Base-by-base conservation (phyloP, 1,140 invertebrate species). In the Pseudomyrmex concolor region DNA sequence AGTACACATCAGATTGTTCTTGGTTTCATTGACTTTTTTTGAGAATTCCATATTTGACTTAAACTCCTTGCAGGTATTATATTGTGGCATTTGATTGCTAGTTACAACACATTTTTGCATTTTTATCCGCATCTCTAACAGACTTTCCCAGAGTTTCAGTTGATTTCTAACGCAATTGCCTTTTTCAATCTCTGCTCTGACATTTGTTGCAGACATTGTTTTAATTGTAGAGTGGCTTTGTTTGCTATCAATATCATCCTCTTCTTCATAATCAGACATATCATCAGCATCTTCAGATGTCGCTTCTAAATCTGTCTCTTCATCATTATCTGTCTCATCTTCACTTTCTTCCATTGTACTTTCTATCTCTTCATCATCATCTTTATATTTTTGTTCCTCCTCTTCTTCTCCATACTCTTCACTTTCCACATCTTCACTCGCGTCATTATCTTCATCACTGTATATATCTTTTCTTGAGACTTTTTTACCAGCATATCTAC, bases 111-210 rank as follows among this genome's bases (percentile, higher is more conserved):
- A 95, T 92, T 98, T 97, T 91, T 99, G 98, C 4, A 98, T 92
- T 89, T 97, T 96, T 84, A 99, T 98, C 86, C 98, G 95, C 89
- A 96, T 94, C 93, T 99, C 97, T 17, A 98, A 90, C 1, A 98
- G 91, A 80, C 95, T 96, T 92, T 98, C 98, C 97, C 97, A 98
- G 0, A 98, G 90, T 80, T 95, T 94, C 13, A 97, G 90, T 91
- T 98, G 97, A 91, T 96, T 96, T 93, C 95, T 95, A 1, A 98
- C 96, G 90, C 96, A 96, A n/a, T 95, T 93, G 48, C 97, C 97
- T 94, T 97, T 98, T 88, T 97, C 96, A 2, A 97, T 94, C 90
- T 97, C 96, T 85, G 95, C 95, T n/a, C 93, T 70, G 1, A 95
- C 84, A 92, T 96, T 95, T 88, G 93, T 92, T 54, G 94, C 92